Evolutionary conservation across 2,113 vertebrate species (phyloP), one percentile per base, ranked within the genome.

Genomic region (Peromyscus polionotus): DNA sequence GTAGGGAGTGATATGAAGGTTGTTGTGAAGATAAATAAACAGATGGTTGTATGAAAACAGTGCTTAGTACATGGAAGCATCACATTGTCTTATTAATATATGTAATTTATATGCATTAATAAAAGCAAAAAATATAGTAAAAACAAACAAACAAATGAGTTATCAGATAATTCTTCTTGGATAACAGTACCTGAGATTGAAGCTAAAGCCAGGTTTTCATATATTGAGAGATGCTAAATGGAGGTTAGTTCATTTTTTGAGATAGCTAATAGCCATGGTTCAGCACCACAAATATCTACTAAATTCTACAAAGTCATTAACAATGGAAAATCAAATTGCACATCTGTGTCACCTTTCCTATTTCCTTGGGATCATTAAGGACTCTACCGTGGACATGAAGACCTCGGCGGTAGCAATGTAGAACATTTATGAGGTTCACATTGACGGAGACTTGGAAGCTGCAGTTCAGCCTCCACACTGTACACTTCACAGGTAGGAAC

Each of bases 81-180:
- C 12, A 13, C 12, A 57, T 22, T 16, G 16, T 67, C 8, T 24
- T 45, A 76, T 57, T 75, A 85, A 59, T 14, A 76, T 20, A 16
- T 17, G 26, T 31, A 94, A 54, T 51, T 73, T 51, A 31, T 14
- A 63, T 33, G 2, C 24, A 2, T 36, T 75, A 65, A 39, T 12
- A 83, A 86, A 73, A 65, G 4, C 39, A 12, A 90, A 93, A 89
- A 81, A 73, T 79, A 57, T 3, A 45, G 22, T 75, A 24, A 36
- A 81, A 96, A 72, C 28, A 80, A 89, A 73, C 2, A 80, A 95
- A 70, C 20, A 79, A 88, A 72, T 3, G 7, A 94, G 45, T 77
- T 68, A 70, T 73, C 75, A 48, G 16, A 45, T 81, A 92, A 65
- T 16, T 7, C 36, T 0, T 16, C 12, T 28, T 92, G 20, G 42